phyloP scores from a whole-genome alignment of 2,888 invertebrate species.

The Leptinotarsa tumamoca region DNA sequence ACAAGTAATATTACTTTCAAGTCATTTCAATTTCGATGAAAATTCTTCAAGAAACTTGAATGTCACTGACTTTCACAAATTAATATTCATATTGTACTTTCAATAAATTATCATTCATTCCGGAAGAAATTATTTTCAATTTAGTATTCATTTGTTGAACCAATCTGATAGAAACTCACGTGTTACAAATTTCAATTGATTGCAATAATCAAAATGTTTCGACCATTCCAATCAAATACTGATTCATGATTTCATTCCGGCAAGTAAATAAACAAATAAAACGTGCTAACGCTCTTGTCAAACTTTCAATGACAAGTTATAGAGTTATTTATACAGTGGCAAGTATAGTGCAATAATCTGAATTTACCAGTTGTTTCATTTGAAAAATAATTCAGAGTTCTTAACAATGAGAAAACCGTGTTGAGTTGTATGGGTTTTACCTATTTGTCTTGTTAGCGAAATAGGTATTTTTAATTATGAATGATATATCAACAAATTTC shows the following conservation, averaged over 20 bases:
- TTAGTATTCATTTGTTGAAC: background rate
- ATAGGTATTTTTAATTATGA: too few species aligned
- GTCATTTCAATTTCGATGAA: too few species aligned
- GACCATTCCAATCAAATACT: background rate
- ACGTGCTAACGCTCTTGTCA: background rate
- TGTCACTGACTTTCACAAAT: background rate
- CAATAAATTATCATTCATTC: background rate
- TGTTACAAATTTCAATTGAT: constrained; percentile 3
- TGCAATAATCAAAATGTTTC: constrained; percentile 9
- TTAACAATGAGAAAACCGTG: background rate
- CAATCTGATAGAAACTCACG: background rate
- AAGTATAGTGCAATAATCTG: background rate
- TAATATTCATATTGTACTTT: background rate
- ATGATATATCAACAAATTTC: too few species aligned
- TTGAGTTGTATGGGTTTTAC: background rate
- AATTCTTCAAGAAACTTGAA: too few species aligned
- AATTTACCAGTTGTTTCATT: too few species aligned
- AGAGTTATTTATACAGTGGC: background rate
- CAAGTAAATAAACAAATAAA: background rate
- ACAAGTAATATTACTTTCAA: too few species aligned
- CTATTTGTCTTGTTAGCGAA: too few species aligned
- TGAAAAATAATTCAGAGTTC: background rate
- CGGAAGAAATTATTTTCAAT: background rate
- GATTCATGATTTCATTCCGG: background rate
- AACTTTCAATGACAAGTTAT: background rate